Percentiles rank a stretch among this genome's conserved stretches.
These are phyloP conservation scores for Autographa pulchrina DNA, from an alignment of 2,888 invertebrate species.

Conservation along the genomic window DNA sequence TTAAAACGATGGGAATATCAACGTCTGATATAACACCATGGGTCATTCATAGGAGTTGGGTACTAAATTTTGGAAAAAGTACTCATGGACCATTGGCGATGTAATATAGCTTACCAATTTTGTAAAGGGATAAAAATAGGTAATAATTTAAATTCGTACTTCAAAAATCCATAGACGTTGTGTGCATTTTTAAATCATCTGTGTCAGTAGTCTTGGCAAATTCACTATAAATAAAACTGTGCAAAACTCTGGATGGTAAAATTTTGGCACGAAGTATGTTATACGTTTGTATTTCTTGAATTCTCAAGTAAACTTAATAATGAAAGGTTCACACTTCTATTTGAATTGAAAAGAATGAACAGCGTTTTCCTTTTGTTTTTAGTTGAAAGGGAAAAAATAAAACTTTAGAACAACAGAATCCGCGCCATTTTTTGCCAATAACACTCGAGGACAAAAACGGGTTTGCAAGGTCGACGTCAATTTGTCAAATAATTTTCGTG, in stretches of 20 bases:
- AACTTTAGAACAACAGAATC: background rate
- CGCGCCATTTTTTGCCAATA: background rate
- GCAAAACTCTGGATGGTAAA: background rate
- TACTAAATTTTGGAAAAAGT: background rate
- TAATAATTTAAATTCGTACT: slow-evolving; percentile 6
- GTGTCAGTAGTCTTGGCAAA: background rate
- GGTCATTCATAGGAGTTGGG: slow-evolving; percentile 23
- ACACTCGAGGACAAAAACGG: background rate
- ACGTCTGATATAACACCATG: background rate
- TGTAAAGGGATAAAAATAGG: background rate
- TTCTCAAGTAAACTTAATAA: too few relatives aligned
- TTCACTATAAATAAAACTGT: background rate
- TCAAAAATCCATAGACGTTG: background rate
- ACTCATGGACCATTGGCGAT: slow-evolving; percentile 2
- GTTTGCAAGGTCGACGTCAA: background rate
- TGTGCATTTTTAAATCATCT: background rate
- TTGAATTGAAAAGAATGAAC: too few relatives aligned
- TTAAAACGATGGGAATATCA: background rate
- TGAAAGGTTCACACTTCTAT: too few relatives aligned
- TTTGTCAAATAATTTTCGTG: slow-evolving; percentile 17
- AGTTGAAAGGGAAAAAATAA: background rate
- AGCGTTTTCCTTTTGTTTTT: too few relatives aligned
- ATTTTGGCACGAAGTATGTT: background rate
- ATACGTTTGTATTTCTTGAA: background rate
- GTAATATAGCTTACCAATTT: slow-evolving; percentile 6